phyloP scores from a whole-genome alignment of 2,888 invertebrate species.

The Dusona sp. region DNA sequence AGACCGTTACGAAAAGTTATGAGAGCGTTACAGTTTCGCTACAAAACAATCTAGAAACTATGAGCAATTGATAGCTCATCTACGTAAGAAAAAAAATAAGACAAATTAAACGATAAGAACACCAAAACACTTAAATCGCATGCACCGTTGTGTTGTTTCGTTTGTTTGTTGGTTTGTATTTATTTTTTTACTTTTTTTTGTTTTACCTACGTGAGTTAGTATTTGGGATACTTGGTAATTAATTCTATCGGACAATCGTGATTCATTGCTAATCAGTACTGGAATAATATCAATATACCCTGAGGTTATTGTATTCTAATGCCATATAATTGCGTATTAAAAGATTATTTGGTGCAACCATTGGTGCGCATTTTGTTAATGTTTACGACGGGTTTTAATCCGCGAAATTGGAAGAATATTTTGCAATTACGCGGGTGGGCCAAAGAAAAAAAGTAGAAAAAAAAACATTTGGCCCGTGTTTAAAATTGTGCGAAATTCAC shows the following conservation, averaged over 20 bases:
- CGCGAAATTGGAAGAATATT: constrained; percentile 42
- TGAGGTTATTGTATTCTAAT: constrained; percentile 66
- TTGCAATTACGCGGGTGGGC: constrained; percentile 3
- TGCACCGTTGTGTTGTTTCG: constrained; percentile 26
- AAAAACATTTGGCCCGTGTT: constrained; percentile 8
- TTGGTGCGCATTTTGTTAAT: constrained; percentile 19
- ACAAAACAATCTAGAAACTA: constrained; percentile 38
- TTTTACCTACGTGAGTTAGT: constrained; percentile 41
- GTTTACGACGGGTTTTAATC: constrained; percentile 1
- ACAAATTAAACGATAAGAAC: constrained; percentile 15
- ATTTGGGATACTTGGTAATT: constrained; percentile 56
- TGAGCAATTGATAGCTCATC: constrained; percentile 14
- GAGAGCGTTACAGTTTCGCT: constrained; percentile 13
- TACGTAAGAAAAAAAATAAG: constrained; percentile 8
- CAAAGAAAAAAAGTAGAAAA: neutral
- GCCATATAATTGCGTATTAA: constrained; percentile 60
- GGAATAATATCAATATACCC: constrained; percentile 67
- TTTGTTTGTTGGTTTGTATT: neutral
- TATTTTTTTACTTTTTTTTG: constrained; percentile 14
- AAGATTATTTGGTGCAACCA: constrained; percentile 44
- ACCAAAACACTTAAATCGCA: constrained; percentile 51
- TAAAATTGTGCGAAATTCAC: constrained; percentile 41
- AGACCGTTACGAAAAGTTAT: neutral
- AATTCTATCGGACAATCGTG: constrained; percentile 67
- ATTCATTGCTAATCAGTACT: constrained; percentile 59